Conservation (phyloP, 2,797 vertebrate genomes). For the Tragelaphus oryx region DNA sequence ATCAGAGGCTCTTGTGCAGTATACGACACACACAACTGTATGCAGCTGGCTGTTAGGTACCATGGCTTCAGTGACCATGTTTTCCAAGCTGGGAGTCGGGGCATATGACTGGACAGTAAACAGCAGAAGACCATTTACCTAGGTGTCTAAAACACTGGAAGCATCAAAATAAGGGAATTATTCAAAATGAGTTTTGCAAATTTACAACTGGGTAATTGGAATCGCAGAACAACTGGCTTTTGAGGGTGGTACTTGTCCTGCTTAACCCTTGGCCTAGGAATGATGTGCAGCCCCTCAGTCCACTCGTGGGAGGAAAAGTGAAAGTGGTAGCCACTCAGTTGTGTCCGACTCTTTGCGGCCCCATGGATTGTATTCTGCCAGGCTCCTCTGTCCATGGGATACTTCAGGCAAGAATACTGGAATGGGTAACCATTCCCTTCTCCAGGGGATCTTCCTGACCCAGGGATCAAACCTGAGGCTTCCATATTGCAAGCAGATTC, state of each 20-base stretch:
- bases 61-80: neutral
- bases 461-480: neutral
- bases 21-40: neutral
- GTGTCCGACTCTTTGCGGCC: neutral
- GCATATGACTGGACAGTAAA: neutral
- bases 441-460: neutral
- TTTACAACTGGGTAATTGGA: neutral
- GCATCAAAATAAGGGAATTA: neutral
- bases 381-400: neutral
- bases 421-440: neutral
- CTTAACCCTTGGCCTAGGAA: neutral
- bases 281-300: fast-evolving
- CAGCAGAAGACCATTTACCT: neutral
- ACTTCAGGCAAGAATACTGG: neutral
- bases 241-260: too few species aligned
- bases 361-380: neutral
- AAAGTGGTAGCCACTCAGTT: neutral
- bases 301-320: neutral
- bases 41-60: neutral
- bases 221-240: neutral
- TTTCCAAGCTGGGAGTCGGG: neutral
- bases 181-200: neutral
- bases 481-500: neutral
- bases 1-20: neutral
- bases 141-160: neutral